These are phyloP conservation scores for Coenonympha glycerion DNA, from an alignment of 2,888 invertebrate genomes.

Conservation along the genomic window DNA sequence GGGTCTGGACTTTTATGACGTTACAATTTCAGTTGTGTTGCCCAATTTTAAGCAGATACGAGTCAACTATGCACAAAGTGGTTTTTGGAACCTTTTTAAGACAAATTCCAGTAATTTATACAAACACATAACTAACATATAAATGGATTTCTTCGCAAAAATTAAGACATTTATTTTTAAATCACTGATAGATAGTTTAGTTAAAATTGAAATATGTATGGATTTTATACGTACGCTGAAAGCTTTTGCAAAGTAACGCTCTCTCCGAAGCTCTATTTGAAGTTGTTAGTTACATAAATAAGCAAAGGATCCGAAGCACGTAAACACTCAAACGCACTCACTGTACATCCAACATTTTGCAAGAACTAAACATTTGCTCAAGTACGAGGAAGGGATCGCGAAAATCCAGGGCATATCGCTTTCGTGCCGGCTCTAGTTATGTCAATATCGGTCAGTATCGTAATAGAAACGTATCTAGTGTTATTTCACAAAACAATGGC, in stretches of 20 bases:
- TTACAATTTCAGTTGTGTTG: too few relatives aligned
- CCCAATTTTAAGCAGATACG: too few relatives aligned
- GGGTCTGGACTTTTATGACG: too few relatives aligned
- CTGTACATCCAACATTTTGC: slow-evolving; percentile 11
- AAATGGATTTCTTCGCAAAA: too few relatives aligned
- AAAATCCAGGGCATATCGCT: slow-evolving; percentile 25
- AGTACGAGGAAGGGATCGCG: slow-evolving; percentile 23
- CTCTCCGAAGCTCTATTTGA: neutral
- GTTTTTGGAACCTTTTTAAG: too few relatives aligned
- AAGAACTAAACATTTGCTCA: slow-evolving; percentile 17
- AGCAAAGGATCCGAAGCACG: slow-evolving; percentile 1
- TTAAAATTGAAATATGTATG: too few relatives aligned
- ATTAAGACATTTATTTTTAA: too few relatives aligned
- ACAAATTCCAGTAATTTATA: too few relatives aligned
- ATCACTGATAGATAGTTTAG: too few relatives aligned
- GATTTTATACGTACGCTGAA: too few relatives aligned
- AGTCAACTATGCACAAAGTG: too few relatives aligned
- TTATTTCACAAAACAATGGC: slow-evolving; percentile 40
- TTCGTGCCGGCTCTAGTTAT: slow-evolving; percentile 27
- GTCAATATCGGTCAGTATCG: slow-evolving; percentile 26
- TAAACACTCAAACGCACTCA: slow-evolving; percentile 10
- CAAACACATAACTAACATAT: too few relatives aligned
- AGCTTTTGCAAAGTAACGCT: neutral
- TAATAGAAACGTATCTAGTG: slow-evolving; percentile 28
- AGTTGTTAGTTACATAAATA: slow-evolving; percentile 13